Evolutionary conservation across 2,888 invertebrate genomes (phyloP).

Genomic region (Calameuta idolon): DNA sequence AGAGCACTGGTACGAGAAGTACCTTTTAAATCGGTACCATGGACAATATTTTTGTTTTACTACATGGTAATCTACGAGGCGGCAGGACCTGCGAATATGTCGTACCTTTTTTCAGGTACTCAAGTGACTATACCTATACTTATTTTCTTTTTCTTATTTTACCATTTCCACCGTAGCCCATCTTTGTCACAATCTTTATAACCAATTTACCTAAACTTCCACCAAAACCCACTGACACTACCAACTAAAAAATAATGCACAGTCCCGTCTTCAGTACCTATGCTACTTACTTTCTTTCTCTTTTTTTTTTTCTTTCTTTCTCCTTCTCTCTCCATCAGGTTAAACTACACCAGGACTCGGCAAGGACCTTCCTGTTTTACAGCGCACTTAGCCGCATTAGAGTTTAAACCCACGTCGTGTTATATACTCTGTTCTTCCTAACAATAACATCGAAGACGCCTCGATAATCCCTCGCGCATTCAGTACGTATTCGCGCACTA

Average conservation of each 20-base stretch:
- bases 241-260: background rate
- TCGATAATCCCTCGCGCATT: constrained; percentile 46
- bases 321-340: background rate
- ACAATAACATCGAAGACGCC: constrained; percentile 43
- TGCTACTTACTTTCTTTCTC: constrained; percentile 15
- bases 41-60: constrained; percentile 50
- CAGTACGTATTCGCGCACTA: background rate
- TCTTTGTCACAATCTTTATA: background rate
- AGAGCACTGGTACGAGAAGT: constrained; percentile 6
- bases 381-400: constrained; percentile 11
- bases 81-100: constrained; percentile 9
- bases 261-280: background rate
- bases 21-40: constrained; percentile 50
- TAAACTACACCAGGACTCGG: constrained; percentile 5
- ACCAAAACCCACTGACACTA: background rate
- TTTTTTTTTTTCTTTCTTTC: constrained; percentile 4
- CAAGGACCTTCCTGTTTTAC: background rate
- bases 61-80: constrained; percentile 39
- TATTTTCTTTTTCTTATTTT: background rate
- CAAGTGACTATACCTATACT: constrained; percentile 19
- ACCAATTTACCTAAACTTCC: background rate
- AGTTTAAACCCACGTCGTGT: constrained; percentile 13
- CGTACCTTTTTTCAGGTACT: background rate
- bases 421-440: constrained; percentile 43
- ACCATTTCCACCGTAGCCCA: background rate